Evolutionary conservation across 2,113 vertebrate species (phyloP), one percentile per base, ranked within the genome.

Genomic region (Gasterosteus nipponicus): DNA sequence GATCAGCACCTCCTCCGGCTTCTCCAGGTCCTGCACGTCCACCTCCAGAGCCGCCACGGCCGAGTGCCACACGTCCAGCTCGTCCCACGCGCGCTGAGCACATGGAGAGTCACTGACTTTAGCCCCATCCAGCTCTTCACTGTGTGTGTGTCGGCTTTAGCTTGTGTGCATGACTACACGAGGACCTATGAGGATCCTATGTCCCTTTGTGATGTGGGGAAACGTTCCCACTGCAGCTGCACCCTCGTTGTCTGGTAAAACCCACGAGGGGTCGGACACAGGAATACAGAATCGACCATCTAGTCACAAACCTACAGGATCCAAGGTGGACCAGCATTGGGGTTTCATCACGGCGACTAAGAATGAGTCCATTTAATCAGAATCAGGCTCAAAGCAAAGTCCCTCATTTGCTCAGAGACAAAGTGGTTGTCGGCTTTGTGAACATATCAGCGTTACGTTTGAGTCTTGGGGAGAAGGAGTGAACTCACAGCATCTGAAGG

Each of bases 1-100:
- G 44, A 91, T 78, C 54, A 95, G 94, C 0, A 88, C 91, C 1
- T 96, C 95, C 62, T 92, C 91, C 0, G 96, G 96, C 10, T 93
- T 88, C 80, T 96, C 95, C 84, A 96, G 18, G 74, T 97, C 97
- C 57, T 96, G 96, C 53, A 98, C 89, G 69, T 96, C 96, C 18
- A 95, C 94, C 82, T 98, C 96, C 74, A 98, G 89, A 0, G 93
- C 92, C 0, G 95, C 95, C 39, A 97, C 83, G 46, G 92, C 92
- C 38, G 96, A 95, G 86, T 96, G 97, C 95, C 96, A 97, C 41
- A 85, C 65, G 10, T 98, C 96, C 44, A 99, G 84, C 90, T 96
- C 94, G 9, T 97, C 96, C 97, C 97, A 98, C 16, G 96, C 92
- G 77, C 92, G 89, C 98, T 99, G 91, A 47, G 56, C 46, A 92